phyloP scores from a whole-genome alignment of 2,113 vertebrate species.

The Tupaia chinensis region DNA sequence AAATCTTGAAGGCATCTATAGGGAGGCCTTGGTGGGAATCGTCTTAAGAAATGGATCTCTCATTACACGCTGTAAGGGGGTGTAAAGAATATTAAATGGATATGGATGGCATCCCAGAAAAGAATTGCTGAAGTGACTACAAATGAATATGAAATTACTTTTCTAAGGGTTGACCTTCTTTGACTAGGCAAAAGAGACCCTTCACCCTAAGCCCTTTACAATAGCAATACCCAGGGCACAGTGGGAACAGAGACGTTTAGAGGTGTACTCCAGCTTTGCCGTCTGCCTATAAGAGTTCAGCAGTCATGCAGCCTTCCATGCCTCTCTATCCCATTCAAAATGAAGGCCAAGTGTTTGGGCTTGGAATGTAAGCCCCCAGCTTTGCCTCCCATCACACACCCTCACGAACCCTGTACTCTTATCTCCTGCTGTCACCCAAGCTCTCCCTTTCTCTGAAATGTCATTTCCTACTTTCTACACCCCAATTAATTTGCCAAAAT shows the following conservation, averaged over 20 bases:
- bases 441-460: background rate
- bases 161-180: constrained; percentile 83
- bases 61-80: background rate
- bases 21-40: constrained; percentile 75
- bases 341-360: background rate
- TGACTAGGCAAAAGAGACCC: constrained; percentile 83
- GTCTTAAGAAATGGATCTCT: constrained; percentile 79
- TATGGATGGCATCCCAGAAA: constrained; percentile 72
- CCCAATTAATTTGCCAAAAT: background rate
- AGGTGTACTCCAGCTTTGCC: constrained; percentile 60
- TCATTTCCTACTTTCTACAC: background rate
- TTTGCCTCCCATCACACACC: background rate
- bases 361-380: background rate
- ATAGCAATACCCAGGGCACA: constrained; percentile 75
- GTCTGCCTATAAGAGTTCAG: constrained; percentile 69
- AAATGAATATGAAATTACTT: constrained; percentile 85
- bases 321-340: background rate
- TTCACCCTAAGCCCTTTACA: constrained; percentile 76
- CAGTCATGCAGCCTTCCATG: background rate
- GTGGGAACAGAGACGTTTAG: constrained; percentile 69
- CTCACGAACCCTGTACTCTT: background rate
- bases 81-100: constrained; percentile 72
- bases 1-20: constrained; percentile 71
- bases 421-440: background rate
- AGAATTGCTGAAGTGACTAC: constrained; percentile 76